Conservation (phyloP, 2,797 vertebrate genomes). For the Labroides dimidiatus region DNA sequence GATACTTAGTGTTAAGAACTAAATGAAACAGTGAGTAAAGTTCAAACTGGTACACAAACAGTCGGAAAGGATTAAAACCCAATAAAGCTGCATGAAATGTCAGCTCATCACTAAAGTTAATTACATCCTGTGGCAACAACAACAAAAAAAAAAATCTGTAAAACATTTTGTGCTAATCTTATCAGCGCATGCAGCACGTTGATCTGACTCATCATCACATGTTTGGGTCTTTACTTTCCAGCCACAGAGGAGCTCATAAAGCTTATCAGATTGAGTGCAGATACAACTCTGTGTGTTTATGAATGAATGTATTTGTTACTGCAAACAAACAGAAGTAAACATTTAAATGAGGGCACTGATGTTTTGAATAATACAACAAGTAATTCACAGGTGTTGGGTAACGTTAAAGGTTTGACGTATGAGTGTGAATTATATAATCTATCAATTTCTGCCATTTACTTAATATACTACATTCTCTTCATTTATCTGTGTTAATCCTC, state of each 20-base stretch:
- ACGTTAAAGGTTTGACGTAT: neutral
- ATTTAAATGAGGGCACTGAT: neutral
- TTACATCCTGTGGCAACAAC: neutral
- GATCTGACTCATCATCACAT: constrained; percentile 1
- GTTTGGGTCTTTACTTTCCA: neutral
- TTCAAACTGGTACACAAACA: neutral
- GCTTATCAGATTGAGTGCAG: neutral
- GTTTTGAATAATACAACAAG: neutral
- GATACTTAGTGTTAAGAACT: neutral
- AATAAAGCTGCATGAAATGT: neutral
- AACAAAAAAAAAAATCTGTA: neutral
- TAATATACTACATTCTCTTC: neutral
- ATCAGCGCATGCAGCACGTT: neutral
- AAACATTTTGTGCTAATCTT: neutral
- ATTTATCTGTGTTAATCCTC: neutral
- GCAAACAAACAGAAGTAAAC: neutral
- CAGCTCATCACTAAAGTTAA: constrained; percentile 2
- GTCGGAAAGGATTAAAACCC: neutral
- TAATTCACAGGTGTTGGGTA: neutral
- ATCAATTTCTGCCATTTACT: neutral
- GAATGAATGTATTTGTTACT: neutral
- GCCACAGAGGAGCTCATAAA: neutral
- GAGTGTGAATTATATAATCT: neutral
- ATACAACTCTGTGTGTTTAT: neutral
- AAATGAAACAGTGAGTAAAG: neutral